Evolutionary conservation across 2,797 vertebrate species (phyloP).

Genomic region (Anolis apletophallus): DNA sequence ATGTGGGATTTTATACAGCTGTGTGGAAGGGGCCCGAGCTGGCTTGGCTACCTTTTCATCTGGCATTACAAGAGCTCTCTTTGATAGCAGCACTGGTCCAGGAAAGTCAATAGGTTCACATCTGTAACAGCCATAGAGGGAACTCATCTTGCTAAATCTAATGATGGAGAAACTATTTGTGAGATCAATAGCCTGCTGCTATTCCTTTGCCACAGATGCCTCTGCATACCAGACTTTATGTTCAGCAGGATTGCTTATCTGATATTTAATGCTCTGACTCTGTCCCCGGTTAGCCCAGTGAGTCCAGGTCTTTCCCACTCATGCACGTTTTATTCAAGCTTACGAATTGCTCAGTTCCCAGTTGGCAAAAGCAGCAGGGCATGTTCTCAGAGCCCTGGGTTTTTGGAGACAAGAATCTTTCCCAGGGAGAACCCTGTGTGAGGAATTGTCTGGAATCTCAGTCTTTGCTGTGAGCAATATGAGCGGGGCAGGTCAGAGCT

Average conservation of each 20-base stretch:
- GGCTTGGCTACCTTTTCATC: not conserved
- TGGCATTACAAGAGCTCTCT: not conserved
- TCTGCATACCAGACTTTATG: constrained; percentile 26
- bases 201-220: not conserved
- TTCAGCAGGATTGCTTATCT: constrained; percentile 14
- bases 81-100: not conserved
- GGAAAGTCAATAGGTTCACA: not conserved
- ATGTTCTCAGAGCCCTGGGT: not conserved
- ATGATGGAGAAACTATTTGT: constrained; percentile 4
- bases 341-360: not conserved
- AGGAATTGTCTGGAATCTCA: constrained; percentile 6
- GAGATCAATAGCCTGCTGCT: not conserved
- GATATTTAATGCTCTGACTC: constrained; percentile 7
- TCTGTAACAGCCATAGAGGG: not conserved
- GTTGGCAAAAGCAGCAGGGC: not conserved
- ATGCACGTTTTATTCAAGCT: not conserved
- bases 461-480: not conserved
- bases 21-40: not conserved
- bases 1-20: no score
- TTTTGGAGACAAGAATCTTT: constrained; percentile 24
- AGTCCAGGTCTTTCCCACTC: not conserved
- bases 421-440: constrained; percentile 20
- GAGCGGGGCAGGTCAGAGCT: not conserved
- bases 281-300: not conserved
- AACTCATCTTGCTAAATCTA: not conserved